A percentile compares a stretch with the other conserved stretches of the same genome.
These are phyloP conservation scores for Polymixis lichenea DNA, from an alignment of 2,888 invertebrate genomes.

Conservation along the genomic window DNA sequence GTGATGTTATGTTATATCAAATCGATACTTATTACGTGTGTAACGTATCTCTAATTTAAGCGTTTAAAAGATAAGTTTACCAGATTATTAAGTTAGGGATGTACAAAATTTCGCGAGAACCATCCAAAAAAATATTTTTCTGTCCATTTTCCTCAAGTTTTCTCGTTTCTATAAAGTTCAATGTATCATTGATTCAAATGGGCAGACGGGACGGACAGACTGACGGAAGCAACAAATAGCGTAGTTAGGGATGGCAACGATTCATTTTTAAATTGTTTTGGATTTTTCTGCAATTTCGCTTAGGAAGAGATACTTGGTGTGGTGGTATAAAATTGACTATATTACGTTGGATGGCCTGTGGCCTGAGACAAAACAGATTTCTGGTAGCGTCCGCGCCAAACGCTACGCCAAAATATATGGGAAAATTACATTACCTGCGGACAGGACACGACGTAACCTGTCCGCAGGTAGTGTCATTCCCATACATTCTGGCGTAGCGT, in stretches of 20 bases:
- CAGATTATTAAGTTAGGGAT: neutral
- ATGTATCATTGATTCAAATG: slow-evolving; percentile 48
- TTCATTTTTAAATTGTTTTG: neutral
- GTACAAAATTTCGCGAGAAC: neutral
- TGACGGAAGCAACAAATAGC: slow-evolving; percentile 45
- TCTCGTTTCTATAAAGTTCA: slow-evolving; percentile 32
- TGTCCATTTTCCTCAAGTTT: slow-evolving; percentile 14
- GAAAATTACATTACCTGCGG: too few species aligned
- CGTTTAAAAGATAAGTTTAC: neutral
- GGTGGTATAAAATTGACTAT: neutral
- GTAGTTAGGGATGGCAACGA: slow-evolving; percentile 19
- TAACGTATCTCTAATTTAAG: neutral
- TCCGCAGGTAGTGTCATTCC: too few species aligned
- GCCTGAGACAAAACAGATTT: too few species aligned
- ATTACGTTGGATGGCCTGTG: neutral
- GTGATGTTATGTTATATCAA: neutral
- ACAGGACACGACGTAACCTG: too few species aligned
- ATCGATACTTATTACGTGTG: neutral
- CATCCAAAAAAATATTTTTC: too few species aligned
- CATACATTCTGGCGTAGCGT: too few species aligned
- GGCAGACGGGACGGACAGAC: slow-evolving; percentile 24
- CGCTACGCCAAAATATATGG: too few species aligned
- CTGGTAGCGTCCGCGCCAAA: too few species aligned
- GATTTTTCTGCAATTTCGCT: neutral
- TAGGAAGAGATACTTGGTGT: neutral